Conservation (phyloP, 2,888 invertebrate genomes). For the Pandemis corylana region DNA sequence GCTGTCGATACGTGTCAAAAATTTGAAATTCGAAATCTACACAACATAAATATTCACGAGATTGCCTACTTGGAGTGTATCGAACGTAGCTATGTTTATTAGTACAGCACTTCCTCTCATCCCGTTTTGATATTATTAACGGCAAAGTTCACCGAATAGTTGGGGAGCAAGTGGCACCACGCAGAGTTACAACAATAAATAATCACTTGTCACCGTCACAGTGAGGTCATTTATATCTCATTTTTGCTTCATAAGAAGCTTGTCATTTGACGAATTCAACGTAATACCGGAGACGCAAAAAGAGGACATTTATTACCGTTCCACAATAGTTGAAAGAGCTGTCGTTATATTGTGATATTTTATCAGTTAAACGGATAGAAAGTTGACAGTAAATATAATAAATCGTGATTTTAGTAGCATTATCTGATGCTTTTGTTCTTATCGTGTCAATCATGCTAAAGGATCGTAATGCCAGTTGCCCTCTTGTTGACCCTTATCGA, state of each 20-base stretch:
- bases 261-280: slow-evolving; percentile 23
- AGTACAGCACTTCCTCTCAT: neutral
- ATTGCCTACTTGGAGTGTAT: neutral
- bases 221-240: slow-evolving; percentile 18
- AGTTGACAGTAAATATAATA: slow-evolving; percentile 10
- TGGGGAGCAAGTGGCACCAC: slow-evolving; percentile 21
- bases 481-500: slow-evolving; percentile 11
- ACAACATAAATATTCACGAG: neutral
- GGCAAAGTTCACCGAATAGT: slow-evolving; percentile 7
- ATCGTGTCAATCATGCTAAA: slow-evolving; percentile 19
- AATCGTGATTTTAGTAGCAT: neutral
- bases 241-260: slow-evolving; percentile 9
- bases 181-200: slow-evolving; percentile 22
- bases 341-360: neutral
- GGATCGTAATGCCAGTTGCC: neutral
- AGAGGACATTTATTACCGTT: slow-evolving; percentile 23
- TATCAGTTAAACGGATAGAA: slow-evolving; percentile 14
- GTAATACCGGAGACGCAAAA: slow-evolving; percentile 14
- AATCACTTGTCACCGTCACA: slow-evolving; percentile 16
- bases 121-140: neutral
- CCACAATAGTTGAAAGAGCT: slow-evolving; percentile 27
- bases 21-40: neutral
- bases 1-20: neutral
- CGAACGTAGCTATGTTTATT: neutral
- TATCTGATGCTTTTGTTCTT: slow-evolving; percentile 20